Conservation (phyloP, 2,797 vertebrate species). For the Etheostoma nigrum region DNA sequence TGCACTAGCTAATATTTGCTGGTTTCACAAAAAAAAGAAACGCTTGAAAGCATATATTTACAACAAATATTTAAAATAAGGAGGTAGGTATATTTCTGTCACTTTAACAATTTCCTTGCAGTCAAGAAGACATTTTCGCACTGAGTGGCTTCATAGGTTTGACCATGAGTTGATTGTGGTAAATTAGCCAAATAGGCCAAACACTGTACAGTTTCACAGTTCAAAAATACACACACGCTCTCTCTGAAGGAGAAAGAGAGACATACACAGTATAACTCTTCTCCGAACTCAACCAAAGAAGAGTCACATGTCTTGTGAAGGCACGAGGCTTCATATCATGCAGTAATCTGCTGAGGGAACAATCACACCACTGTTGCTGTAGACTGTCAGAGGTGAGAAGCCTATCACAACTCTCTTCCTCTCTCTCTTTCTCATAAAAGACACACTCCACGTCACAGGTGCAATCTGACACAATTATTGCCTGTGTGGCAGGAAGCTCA, state of each 20-base stretch:
- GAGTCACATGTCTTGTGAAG: slow-evolving; percentile 74
- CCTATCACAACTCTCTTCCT: slow-evolving; percentile 23
- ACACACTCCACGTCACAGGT: slow-evolving; percentile 42
- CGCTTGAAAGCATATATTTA: slow-evolving; percentile 6
- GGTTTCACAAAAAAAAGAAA: slow-evolving; percentile 9
- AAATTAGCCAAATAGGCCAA: slow-evolving; percentile 46
- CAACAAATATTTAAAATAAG: slow-evolving; percentile 26
- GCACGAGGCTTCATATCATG: slow-evolving; percentile 74
- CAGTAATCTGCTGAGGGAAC: slow-evolving; percentile 70
- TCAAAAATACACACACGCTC: slow-evolving; percentile 23
- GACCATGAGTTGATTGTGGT: slow-evolving; percentile 31
- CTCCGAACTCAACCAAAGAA: slow-evolving; percentile 56
- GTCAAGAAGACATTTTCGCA: slow-evolving; percentile 13
- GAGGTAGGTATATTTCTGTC: slow-evolving; percentile 22
- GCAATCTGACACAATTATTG: slow-evolving; percentile 17
- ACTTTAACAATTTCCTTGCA: slow-evolving; percentile 28
- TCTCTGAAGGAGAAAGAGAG: not conserved
- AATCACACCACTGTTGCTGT: slow-evolving; percentile 66
- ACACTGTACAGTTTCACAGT: slow-evolving; percentile 19
- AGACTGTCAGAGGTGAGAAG: slow-evolving; percentile 60
- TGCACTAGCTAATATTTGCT: slow-evolving; percentile 32
- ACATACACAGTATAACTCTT: slow-evolving; percentile 41
- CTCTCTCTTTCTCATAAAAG: slow-evolving; percentile 12
- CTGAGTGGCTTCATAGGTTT: slow-evolving; percentile 25
- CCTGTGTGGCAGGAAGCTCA: slow-evolving; percentile 19